A percentile compares a stretch with the other conserved stretches of the same genome.
Conservation (phyloP, 2,797 vertebrate genomes). For the Rallus crepitans region DNA sequence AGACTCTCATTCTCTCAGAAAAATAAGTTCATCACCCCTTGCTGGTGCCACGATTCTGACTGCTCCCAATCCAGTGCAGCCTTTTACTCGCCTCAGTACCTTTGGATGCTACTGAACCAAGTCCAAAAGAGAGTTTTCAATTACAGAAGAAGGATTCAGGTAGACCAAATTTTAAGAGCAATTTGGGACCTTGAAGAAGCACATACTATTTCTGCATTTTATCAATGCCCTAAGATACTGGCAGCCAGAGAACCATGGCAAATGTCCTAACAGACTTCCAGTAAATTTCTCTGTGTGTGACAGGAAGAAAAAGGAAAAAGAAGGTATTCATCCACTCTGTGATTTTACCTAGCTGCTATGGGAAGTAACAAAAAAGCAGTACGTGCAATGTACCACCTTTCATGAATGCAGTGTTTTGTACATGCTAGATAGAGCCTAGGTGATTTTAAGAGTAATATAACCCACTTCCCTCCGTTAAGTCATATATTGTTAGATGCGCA, state of each 20-base stretch:
- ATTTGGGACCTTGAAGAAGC: constrained; percentile 4
- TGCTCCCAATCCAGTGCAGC: neutral
- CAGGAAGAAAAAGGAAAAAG: neutral
- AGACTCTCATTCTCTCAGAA: neutral
- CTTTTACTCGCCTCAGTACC: neutral
- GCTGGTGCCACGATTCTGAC: neutral
- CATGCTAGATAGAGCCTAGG: neutral
- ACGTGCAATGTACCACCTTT: neutral
- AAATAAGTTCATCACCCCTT: constrained; percentile 24
- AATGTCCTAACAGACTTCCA: neutral
- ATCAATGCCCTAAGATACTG: neutral
- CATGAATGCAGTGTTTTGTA: neutral
- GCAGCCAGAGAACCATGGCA: neutral
- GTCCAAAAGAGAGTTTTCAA: constrained; percentile 1
- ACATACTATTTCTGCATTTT: neutral
- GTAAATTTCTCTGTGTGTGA: neutral
- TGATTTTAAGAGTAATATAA: neutral
- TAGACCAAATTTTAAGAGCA: constrained; percentile 7
- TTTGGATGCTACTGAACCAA: neutral
- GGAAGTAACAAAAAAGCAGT: neutral
- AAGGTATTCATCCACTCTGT: neutral
- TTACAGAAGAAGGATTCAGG: constrained; percentile 18
- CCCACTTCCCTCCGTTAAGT: neutral
- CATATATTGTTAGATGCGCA: neutral
- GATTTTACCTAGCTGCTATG: neutral